A percentile compares a stretch with the other conserved stretches of the same genome.
Conservation (phyloP, 2,888 invertebrate species). For the Eutolmus rufibarbis region DNA sequence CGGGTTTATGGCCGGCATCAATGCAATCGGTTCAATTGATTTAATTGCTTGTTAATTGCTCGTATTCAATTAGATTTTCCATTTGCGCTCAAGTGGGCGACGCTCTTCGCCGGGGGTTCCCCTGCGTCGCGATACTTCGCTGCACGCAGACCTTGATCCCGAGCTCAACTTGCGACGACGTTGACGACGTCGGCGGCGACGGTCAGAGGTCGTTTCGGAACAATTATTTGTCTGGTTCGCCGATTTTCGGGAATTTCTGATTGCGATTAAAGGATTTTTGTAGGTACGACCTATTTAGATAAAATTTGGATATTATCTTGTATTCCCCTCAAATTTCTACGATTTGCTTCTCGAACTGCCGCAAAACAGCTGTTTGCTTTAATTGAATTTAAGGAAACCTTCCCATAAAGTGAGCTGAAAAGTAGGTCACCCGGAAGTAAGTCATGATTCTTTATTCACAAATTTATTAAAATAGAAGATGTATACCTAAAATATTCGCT, state of each 20-base stretch:
- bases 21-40: conserved; percentile 16
- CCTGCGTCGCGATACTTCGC: background rate
- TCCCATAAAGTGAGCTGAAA: too few relatives aligned
- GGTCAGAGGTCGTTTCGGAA: background rate
- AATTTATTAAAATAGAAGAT: too few relatives aligned
- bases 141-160: background rate
- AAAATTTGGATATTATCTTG: background rate
- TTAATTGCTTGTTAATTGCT: conserved; percentile 45
- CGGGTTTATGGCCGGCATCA: conserved; percentile 31
- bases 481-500: too few relatives aligned
- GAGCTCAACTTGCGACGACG: background rate
- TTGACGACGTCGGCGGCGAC: background rate
- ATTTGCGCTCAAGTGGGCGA: background rate
- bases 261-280: background rate
- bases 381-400: too few relatives aligned
- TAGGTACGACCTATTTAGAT: background rate
- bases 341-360: background rate
- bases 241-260: background rate
- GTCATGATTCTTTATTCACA: too few relatives aligned
- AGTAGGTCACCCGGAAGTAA: too few relatives aligned
- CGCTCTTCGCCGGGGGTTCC: background rate
- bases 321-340: background rate
- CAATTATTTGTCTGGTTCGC: background rate
- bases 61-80: conserved; percentile 33
- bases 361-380: too few relatives aligned